Conservation (phyloP, 1,140 invertebrate species). For the Dryas iulia region DNA sequence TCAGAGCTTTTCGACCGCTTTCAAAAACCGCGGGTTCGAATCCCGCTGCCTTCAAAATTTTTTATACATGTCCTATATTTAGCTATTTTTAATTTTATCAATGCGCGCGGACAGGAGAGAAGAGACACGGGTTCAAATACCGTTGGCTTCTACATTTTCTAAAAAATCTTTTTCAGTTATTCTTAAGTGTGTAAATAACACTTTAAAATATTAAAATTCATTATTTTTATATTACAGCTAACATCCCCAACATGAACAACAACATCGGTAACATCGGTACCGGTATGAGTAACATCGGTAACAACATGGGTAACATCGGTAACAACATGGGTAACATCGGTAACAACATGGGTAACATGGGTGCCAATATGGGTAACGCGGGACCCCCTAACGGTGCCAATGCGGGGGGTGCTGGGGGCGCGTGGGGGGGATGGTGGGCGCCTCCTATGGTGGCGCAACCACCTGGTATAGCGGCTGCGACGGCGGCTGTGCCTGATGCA, state of each 20-base stretch:
- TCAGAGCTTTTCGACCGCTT: no score
- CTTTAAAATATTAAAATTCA: background rate
- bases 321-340: background rate
- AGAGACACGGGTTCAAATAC: no score
- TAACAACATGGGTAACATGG: background rate
- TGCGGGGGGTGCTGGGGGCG: constrained; percentile 25
- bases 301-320: background rate
- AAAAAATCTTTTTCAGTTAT: background rate
- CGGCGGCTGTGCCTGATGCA: constrained; percentile 39
- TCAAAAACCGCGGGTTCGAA: no score
- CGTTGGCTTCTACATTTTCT: no score
- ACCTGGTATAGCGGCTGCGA: constrained; percentile 29
- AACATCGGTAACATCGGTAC: background rate
- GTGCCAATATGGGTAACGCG: background rate
- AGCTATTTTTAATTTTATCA: no score
- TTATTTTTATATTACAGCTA: background rate
- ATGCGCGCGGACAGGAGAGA: no score
- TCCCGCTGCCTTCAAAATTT: no score
- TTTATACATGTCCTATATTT: no score
- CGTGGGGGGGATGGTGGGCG: constrained; percentile 50
- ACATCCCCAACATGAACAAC: background rate
- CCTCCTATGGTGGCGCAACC: constrained; percentile 46
- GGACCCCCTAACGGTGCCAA: constrained; percentile 2
- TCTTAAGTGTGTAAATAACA: background rate
- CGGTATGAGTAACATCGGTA: background rate